Evolutionary conservation across 2,113 vertebrate genomes (phyloP).

Genomic region (Lepus americanus): DNA sequence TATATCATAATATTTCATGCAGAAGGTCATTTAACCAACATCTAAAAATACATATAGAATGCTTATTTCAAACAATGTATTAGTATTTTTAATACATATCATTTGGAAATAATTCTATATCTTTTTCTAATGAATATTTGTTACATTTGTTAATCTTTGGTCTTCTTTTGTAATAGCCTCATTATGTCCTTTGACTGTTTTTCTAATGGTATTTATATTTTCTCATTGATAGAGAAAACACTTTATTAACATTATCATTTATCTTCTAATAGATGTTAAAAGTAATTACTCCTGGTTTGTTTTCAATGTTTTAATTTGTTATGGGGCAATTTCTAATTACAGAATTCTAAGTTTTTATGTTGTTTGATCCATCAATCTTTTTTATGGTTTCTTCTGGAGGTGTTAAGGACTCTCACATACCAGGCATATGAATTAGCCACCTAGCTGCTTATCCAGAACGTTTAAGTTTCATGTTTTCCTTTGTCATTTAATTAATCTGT

Average conservation of each 20-base stretch:
- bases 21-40: neutral
- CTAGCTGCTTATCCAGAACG: neutral
- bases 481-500: neutral
- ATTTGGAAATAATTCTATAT: neutral
- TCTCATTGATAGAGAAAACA: neutral
- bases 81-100: constrained; percentile 9
- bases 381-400: neutral
- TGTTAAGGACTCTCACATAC: neutral
- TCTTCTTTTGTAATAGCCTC: constrained; percentile 6
- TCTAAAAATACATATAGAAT: neutral
- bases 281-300: neutral
- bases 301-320: neutral
- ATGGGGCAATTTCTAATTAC: neutral
- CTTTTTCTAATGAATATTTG: neutral
- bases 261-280: neutral
- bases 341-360: neutral
- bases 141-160: neutral
- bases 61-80: neutral
- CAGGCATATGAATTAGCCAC: neutral
- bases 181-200: neutral
- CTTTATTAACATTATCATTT: neutral
- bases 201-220: constrained; percentile 15
- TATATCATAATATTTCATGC: neutral
- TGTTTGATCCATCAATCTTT: neutral
- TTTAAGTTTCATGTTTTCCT: neutral